Evolutionary conservation across 2,888 invertebrate genomes (phyloP), one percentile per base, ranked within the genome.

Genomic region (Stratiomys singularior): DNA sequence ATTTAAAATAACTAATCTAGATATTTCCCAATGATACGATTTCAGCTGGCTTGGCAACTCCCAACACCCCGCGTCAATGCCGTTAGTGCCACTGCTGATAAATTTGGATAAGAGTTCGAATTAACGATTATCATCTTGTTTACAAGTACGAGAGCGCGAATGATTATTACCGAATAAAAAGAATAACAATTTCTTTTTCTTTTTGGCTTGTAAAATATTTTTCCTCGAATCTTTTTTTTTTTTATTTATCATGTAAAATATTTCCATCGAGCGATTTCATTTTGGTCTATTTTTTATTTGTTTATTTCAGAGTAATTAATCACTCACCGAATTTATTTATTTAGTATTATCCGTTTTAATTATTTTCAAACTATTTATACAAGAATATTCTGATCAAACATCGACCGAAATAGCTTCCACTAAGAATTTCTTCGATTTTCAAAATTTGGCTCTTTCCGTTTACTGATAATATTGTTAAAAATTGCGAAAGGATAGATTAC

Each of bases 21-120:
- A n/a, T 52, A n/a, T 13, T 52, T 52, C 15, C 15, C 15, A 18
- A 52, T 18, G 52, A 52, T 52, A 52, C 52, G 52, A 13, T 52
- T 52, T 52, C 52, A 52, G 52, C 52, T 52, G 52, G 52, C 18
- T 52, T 52, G 52, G 52, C 52, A 52, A 52, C 52, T 52, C 52
- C 52, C 15, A 37, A 9, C 37, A 37, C 5, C 3, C 5, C 37
- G 37, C 37, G 37, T 9, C 37, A 37, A 37, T 37, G 37, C 37
- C 37, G 37, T 37, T 37, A 5, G 4, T 52, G 4, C 18, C 15
- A 18, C 18, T 4, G 52, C 15, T 52, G 52, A 52, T 52, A 4
- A 52, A 9, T 52, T 9, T 15, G 18, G 52, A 52, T 9, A 52
- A 52, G 15, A 18, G 52, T 18, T 18, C 15, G 37, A 37, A 52